Conservation (phyloP, 2,797 vertebrate genomes). For the Syndactyla subalaris region DNA sequence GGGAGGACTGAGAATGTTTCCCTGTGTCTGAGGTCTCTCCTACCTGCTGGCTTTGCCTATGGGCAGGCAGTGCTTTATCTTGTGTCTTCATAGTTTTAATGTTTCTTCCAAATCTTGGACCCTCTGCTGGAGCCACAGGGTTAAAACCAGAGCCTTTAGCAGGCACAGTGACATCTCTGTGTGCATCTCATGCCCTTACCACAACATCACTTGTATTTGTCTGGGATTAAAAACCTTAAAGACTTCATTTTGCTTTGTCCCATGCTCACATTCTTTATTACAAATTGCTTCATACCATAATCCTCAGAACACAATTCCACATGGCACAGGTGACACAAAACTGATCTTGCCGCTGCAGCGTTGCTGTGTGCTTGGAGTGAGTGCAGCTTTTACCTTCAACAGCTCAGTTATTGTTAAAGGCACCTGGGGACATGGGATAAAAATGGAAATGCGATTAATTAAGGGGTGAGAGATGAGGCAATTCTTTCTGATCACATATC, state of each 20-base stretch:
- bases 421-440: background rate
- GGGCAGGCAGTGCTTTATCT: background rate
- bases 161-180: background rate
- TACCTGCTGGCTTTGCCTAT: background rate
- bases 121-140: background rate
- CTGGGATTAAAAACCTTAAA: background rate
- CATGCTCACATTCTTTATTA: background rate
- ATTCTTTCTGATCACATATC: background rate
- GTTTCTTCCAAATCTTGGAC: background rate
- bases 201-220: background rate
- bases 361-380: background rate
- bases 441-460: conserved; percentile 4
- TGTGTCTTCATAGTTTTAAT: background rate
- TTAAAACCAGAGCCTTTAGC: background rate
- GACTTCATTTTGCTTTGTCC: background rate
- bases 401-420: background rate
- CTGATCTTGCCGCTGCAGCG: background rate
- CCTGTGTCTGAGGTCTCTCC: background rate
- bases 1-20: background rate
- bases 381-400: background rate
- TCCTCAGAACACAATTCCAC: background rate
- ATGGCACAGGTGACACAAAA: background rate
- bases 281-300: background rate
- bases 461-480: background rate
- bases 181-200: background rate